A percentile compares a stretch with the other conserved stretches of the same genome.
Conservation (phyloP, 2,113 vertebrate species). For the Zosterops borbonicus region DNA sequence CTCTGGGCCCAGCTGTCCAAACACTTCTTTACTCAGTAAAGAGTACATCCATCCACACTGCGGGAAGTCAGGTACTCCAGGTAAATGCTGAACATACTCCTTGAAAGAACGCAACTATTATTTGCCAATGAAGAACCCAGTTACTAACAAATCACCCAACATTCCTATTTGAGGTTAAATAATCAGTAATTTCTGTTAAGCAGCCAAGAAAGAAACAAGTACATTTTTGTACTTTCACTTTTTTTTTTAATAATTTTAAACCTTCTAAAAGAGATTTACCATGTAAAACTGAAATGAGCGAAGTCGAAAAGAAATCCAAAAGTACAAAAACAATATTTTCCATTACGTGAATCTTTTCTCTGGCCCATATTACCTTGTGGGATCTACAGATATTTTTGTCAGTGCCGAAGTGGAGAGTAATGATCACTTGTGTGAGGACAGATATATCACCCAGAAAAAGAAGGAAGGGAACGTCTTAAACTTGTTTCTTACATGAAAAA, state of each 20-base stretch:
- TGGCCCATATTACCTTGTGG: not conserved
- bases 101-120: not conserved
- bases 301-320: not conserved
- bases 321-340: not conserved
- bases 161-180: not conserved
- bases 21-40: not conserved
- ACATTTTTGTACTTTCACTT: not conserved
- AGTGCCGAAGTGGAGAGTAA: not conserved
- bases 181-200: not conserved
- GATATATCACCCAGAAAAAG: not conserved
- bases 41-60: not conserved
- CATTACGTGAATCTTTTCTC: not conserved
- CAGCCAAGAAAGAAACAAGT: not conserved
- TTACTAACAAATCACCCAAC: not conserved
- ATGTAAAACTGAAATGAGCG: not conserved
- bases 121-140: not conserved
- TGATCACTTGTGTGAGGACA: not conserved
- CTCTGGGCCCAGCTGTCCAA: not conserved
- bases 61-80: not conserved
- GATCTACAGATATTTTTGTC: not conserved
- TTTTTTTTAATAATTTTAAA: not conserved
- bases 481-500: not conserved
- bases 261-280: not conserved
- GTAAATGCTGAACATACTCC: not conserved
- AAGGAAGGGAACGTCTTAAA: not conserved